A percentile compares a stretch with the other conserved stretches of the same genome.
These are phyloP conservation scores for Aporrectodea caliginosa DNA, from an alignment of 1,140 invertebrate species.

Conservation along the genomic window DNA sequence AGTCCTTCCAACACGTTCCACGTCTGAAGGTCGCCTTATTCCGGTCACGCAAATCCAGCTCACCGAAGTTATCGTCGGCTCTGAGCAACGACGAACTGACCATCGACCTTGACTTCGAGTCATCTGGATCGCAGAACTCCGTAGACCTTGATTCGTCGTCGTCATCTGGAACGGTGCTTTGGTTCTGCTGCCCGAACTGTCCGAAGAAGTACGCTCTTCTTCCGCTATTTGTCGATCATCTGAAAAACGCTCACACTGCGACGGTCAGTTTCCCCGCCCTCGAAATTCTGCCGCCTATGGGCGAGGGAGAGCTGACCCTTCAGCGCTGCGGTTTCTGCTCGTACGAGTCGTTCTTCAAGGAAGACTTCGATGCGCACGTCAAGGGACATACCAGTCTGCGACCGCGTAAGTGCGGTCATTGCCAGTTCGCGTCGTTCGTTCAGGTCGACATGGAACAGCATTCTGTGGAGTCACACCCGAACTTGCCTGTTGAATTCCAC, in stretches of 20 bases:
- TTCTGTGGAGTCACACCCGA: constrained; percentile 47
- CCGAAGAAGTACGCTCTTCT: neutral
- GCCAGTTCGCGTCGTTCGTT: constrained; percentile 19
- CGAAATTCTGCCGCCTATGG: constrained; percentile 9
- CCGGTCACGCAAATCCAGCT: neutral
- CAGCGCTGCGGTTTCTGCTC: constrained; percentile 17
- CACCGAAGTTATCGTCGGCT: neutral
- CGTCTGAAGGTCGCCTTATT: neutral
- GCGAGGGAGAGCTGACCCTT: constrained; percentile 9
- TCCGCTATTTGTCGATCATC: constrained; percentile 9
- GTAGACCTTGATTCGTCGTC: neutral
- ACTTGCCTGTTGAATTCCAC: constrained; percentile 7
- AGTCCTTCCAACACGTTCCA: neutral
- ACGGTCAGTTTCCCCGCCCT: neutral
- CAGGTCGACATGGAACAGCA: constrained; percentile 39
- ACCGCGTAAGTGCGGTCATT: neutral
- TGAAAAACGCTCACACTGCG: neutral
- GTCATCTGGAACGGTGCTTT: too few relatives aligned
- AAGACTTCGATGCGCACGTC: constrained; percentile 14
- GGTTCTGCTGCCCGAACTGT: constrained; percentile 11
- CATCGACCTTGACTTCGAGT: neutral
- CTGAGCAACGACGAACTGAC: neutral
- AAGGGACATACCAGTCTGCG: neutral
- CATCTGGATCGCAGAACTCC: neutral
- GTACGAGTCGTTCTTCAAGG: constrained; percentile 11